phyloP scores from a whole-genome alignment of 2,888 invertebrate genomes.

The Drosophila prostipennis region DNA sequence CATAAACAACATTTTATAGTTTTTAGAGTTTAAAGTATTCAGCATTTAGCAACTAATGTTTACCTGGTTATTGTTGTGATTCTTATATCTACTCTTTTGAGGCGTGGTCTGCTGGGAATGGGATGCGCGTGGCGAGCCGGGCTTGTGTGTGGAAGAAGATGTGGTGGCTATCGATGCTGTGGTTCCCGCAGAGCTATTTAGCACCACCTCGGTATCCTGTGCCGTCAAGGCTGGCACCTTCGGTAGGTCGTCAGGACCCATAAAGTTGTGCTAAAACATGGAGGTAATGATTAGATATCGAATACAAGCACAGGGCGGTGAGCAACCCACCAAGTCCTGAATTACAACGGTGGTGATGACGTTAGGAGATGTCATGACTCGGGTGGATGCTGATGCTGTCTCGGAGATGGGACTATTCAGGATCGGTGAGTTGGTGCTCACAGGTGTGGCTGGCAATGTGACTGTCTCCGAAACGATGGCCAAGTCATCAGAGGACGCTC shows the following conservation, averaged over 20 bases:
- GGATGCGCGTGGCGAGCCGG: conserved; percentile 25
- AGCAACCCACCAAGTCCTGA: conserved; percentile 52
- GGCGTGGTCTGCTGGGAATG: conserved; percentile 46
- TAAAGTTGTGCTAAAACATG: conserved; percentile 48
- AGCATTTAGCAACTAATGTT: too few species aligned
- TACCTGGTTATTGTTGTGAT: conserved; percentile 80
- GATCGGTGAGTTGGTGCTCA: conserved; percentile 46
- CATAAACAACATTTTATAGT: too few species aligned
- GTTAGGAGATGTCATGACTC: conserved; percentile 63
- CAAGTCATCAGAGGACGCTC: conserved; percentile 37
- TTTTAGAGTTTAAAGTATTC: too few species aligned
- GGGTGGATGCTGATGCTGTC: conserved; percentile 57
- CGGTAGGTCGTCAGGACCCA: conserved; percentile 62
- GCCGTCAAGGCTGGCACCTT: conserved; percentile 50
- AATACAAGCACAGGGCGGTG: too few species aligned
- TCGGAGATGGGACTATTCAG: conserved; percentile 57
- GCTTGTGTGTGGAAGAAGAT: conserved; percentile 57
- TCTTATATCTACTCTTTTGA: conserved; percentile 64
- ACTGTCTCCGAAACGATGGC: conserved; percentile 42
- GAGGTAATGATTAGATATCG: background rate
- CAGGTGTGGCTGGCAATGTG: conserved; percentile 56
- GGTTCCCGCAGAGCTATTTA: conserved; percentile 74
- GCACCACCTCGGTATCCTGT: conserved; percentile 55
- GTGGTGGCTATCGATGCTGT: conserved; percentile 70
- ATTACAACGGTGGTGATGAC: conserved; percentile 67